phyloP scores from a whole-genome alignment of 2,888 invertebrate genomes.

The Crossocerus cetratus region DNA sequence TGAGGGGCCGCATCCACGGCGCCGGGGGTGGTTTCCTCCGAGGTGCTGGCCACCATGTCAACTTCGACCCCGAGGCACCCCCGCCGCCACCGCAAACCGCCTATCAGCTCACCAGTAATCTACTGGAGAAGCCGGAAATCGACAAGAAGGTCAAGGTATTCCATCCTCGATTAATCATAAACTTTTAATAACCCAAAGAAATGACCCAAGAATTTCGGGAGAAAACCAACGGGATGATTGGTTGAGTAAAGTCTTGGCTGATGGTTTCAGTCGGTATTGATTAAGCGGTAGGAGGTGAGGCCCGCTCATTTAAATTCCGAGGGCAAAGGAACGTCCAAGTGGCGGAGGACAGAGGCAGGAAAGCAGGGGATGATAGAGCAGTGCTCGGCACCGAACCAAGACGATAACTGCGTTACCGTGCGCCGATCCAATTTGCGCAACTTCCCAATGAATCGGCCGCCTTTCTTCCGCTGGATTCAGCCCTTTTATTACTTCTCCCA shows the following conservation, averaged over 20 bases:
- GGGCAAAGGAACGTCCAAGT: background rate
- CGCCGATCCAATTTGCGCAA: constrained; percentile 57
- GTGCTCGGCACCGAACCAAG: background rate
- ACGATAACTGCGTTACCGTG: constrained; percentile 49
- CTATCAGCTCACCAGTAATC: constrained; percentile 75
- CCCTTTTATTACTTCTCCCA: constrained; percentile 22
- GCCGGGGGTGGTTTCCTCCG: constrained; percentile 55
- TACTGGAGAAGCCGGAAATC: constrained; percentile 82
- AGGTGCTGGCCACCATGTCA: constrained; percentile 66
- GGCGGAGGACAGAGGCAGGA: background rate
- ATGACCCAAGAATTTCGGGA: background rate
- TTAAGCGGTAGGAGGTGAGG: background rate
- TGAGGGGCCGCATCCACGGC: constrained; percentile 35
- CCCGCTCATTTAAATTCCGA: background rate
- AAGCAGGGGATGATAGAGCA: background rate
- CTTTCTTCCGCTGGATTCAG: constrained; percentile 8
- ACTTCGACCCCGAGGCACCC: constrained; percentile 80
- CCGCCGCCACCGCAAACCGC: constrained; percentile 68
- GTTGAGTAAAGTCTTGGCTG: background rate
- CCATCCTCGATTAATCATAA: background rate
- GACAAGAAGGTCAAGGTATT: constrained; percentile 88
- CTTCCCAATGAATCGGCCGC: constrained; percentile 36
- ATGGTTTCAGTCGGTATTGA: background rate
- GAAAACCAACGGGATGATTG: background rate
- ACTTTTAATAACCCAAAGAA: background rate